Evolutionary conservation across 2,797 vertebrate genomes (phyloP), one percentile per base, ranked within the genome.

Genomic region (Eupleurogrammus muticus): DNA sequence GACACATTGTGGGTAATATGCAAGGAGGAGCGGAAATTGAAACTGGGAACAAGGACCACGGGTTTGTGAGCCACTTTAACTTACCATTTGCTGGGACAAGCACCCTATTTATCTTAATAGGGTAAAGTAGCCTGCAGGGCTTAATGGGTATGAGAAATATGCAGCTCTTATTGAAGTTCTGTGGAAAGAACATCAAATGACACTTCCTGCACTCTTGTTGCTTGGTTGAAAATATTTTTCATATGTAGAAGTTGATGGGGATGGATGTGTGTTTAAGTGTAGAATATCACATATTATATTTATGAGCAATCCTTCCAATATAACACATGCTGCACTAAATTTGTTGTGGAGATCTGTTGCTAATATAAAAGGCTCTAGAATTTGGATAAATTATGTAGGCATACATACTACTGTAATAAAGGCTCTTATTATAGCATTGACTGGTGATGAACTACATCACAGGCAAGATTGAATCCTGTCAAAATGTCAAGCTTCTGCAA

Each of bases 1-100:
- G 11, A 2, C 19, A 0, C 1, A 5, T 34, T n/a, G 14, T 17
- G 6, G 0, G 2, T 11, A 23, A 5, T 2, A 3, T 17, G 1
- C 5, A 52, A 8, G 21, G 1, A 11, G 13, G 8, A 19, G 12
- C 7, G 20, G 24, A 17, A 46, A 14, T 17, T 2, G 21, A 1
- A 7, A 10, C 10, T 19, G 24, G 20, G 10, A 42, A 50, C 1
- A 19, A 14, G 9, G 7, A 17, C 4, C 0, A 5, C 8, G 6
- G 13, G 14, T 9, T 9, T 12, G 9, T 35, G 6, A 16, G 19
- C 17, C 9, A 2, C 20, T 9, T 13, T 19, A 0, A 6, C 14
- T 23, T 19, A 6, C 2, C 35, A 34, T 5, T 9, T 16, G 2
- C 8, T 7, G 11, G 5, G 13, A 40, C 13, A 3, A 40, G 14